phyloP scores from a whole-genome alignment of 1,140 invertebrate species.

The Brachionus koreanus region DNA sequence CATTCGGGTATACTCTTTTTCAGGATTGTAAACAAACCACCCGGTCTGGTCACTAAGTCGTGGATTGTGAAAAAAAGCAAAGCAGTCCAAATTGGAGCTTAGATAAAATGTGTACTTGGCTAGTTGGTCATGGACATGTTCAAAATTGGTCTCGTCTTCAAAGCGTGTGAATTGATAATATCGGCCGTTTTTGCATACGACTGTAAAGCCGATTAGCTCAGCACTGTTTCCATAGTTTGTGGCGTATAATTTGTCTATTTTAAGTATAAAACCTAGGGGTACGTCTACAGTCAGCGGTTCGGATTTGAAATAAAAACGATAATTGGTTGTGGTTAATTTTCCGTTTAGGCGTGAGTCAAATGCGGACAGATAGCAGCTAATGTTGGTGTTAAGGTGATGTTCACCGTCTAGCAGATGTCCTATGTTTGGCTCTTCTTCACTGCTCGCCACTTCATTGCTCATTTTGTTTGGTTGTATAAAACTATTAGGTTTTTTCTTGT shows the following conservation, averaged over 20 bases:
- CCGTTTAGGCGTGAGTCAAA: not conserved
- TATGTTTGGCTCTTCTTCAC: not conserved
- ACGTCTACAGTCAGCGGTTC: not conserved
- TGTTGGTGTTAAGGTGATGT: not conserved
- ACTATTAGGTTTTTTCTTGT: not conserved
- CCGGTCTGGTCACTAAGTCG: not conserved
- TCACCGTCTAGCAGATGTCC: not conserved
- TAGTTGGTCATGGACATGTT: not conserved
- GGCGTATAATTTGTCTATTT: slow-evolving; percentile 11
- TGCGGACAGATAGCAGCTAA: not conserved
- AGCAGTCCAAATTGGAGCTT: not conserved
- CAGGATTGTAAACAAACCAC: not conserved
- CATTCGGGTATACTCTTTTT: not conserved
- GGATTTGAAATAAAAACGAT: not conserved
- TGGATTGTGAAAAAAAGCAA: slow-evolving; percentile 9
- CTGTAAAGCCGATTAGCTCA: not conserved
- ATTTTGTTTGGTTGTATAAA: slow-evolving; percentile 1
- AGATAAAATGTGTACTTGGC: slow-evolving; percentile 14
- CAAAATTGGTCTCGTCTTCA: not conserved
- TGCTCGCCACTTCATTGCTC: not conserved
- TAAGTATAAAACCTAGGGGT: slow-evolving; percentile 40
- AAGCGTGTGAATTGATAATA: not conserved
- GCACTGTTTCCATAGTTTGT: not conserved
- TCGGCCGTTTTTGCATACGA: slow-evolving; percentile 36
- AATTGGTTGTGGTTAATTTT: not conserved